Base-by-base conservation (phyloP, 2,797 vertebrate genomes). In the Chelon labrosus region DNA sequence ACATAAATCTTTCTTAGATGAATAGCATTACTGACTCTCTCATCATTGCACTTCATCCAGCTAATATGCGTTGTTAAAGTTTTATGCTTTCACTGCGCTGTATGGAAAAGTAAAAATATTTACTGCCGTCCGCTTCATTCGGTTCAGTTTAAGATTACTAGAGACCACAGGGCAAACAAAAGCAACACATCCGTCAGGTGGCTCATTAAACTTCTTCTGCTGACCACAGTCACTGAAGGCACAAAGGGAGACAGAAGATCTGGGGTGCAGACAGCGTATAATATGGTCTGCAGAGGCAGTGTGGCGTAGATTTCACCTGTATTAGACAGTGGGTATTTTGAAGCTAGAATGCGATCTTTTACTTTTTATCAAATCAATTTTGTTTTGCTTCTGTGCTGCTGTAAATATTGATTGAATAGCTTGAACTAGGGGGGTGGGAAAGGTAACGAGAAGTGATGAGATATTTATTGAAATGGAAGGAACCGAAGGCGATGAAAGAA, bases 381-480 rank as follows among this genome's bases (percentile, higher is more conserved):
- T 76, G 41, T 68, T 65, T 61, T 12, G 52, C 37, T 37, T 52
- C 17, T 41, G 60, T 0, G 1, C 58, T 31, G 51, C 71, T 73
- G 79, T 56, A 51, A 85, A 75, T 89, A 84, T 83, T 35, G 85
- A 84, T 68, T 46, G 52, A 63, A 75, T 16, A 66, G 53, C 39
- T 75, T 25, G 0, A 65, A 64, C 74, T 51, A 63, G 16, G 59
- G 57, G 39, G 56, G 55, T 38, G 1, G 13, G 13, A 51, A 27
- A 46, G 70, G 10, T 14, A 55, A 67, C 71, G 51, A 65, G 66
- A 57, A 70, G 69, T 25, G 77, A 73, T 16, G 53, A 70, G 56
- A 44, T 58, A 35, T 57, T 57, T 6, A 56, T 52, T 0, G 2
- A 35, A 56, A 59, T 31, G 17, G 41, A 42, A 59, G 22, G 13